Evolutionary conservation across 2,113 vertebrate genomes (phyloP).

Genomic region (Dipodomys spectabilis): DNA sequence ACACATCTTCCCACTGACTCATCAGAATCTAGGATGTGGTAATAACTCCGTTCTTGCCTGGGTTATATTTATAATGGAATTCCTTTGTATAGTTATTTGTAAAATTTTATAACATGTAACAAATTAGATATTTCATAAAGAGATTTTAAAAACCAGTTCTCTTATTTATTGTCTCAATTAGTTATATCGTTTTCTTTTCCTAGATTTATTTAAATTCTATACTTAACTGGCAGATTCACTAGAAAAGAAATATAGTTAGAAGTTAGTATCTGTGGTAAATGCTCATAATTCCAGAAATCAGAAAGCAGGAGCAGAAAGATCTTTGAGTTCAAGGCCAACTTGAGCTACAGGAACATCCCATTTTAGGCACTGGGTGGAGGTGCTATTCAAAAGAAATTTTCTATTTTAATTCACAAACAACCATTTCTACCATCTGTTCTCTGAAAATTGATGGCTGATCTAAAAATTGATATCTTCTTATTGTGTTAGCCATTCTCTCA

Average conservation of each 20-base stretch:
- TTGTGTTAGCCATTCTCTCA: constrained; percentile 58
- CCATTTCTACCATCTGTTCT: constrained; percentile 64
- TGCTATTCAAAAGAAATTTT: constrained; percentile 77
- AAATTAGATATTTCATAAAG: not conserved
- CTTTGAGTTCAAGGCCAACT: too few relatives aligned
- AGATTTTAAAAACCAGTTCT: not conserved
- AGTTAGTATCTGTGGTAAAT: too few relatives aligned
- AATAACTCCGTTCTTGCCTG: not conserved
- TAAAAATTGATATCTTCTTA: constrained; percentile 52
- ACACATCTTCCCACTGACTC: not conserved
- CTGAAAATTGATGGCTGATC: constrained; percentile 46
- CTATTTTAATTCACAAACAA: constrained; percentile 61
- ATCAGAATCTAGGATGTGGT: not conserved
- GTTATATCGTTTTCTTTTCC: not conserved
- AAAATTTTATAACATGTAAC: not conserved
- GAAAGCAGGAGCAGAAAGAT: too few relatives aligned
- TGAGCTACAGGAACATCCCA: not conserved
- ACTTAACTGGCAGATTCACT: constrained; percentile 21
- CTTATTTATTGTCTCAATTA: not conserved
- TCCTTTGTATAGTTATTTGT: constrained; percentile 21
- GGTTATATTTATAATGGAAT: not conserved
- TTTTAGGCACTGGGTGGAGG: constrained; percentile 38
- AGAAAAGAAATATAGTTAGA: not conserved
- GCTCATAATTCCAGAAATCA: too few relatives aligned
- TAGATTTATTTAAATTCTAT: constrained; percentile 29